Evolutionary conservation across 1,140 invertebrate species (phyloP), one percentile per base, ranked within the genome.

Genomic region (Papilio dardanus): DNA sequence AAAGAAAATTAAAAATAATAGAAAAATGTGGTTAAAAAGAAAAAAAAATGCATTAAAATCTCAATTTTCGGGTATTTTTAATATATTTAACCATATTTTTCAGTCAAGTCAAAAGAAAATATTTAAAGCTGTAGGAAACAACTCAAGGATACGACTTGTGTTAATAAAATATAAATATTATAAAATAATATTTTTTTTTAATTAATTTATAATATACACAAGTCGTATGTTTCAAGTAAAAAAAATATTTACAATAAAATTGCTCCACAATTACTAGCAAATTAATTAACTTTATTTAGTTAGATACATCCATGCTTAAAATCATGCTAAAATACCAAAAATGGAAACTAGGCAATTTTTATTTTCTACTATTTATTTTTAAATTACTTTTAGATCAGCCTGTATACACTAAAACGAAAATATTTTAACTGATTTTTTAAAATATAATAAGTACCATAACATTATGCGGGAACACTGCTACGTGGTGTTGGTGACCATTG

Each of bases 401-500:
- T 62, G 54, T 62, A 62, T 62, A 62, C 1, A 19, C 6, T 46
- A n/a, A 46, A 46, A 42, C 16, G 5, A 3, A 42, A 16, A 4
- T 42, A 42, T 33, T 33, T 33, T 7, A n/a, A n/a, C 46, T 50
- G 66, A 46, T 46, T 66, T 10, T 40, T 54, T 65, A 40, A 19
- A 62, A 35, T 3, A 50, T 42, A 80, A 81, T 84, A 67, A 1
- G 28, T 65, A 92, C 91, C 91, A 92, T 92, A 40, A 85, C 87
- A 1, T 84, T 77, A 7, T 85, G 83, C 28, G 82, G 85, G 82
- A 84, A 89, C 28, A 89, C 89, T 42, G 80, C 81, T 24, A 88
- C 86, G 71, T 83, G 82, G 33, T 88, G 86, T 62, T 86, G 89
- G 77, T 89, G 88, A 0, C 88, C 88, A 82, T 91, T 89, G 66